Evolutionary conservation across 2,888 invertebrate genomes (phyloP), one percentile per base, ranked within the genome.

Genomic region (Cacoxenus indagator): DNA sequence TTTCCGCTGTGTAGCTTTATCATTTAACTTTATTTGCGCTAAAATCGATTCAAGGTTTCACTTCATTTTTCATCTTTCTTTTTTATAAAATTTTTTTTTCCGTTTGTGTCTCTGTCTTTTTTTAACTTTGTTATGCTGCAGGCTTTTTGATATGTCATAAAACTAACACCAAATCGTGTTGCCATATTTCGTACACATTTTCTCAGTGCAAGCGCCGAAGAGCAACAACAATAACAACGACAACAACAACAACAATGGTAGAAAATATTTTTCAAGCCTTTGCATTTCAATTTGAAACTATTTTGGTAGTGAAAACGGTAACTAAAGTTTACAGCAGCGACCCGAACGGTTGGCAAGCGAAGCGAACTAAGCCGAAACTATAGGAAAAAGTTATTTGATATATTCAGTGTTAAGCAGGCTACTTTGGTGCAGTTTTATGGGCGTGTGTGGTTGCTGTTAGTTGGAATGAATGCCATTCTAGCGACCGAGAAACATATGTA

Each of bases 361-460:
- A n/a, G n/a, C n/a, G n/a, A n/a, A n/a, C n/a, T n/a, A n/a, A 37
- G 14, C 4, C 9, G 14, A 37, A 37, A 37, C 37, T 37, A 37
- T 37, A 37, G 51, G 19, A 51, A 51, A 51, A 51, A 51, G 51
- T 51, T 51, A 51, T 51, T 51, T 22, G 51, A 51, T 22, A 51
- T 9, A 51, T 51, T 51, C 19, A 51, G 51, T 51, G 51, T 19
- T 51, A 51, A 51, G 22, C 51, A 22, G 22, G 51, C 51, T 51
- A 51, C 51, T 51, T 51, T 51, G 17, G 9, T 9, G 19, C 19
- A 51, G 19, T 51, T 51, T 51, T 9, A 17, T 37, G 37, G 8
- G 4, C 14, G 37, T 37, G 37, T 37, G 37, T 37, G 37, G 1
- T 1, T 37, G 37, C 37, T 8, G 37, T 37, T 37, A 11, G 37